A percentile compares a stretch with the other conserved stretches of the same genome.
These are phyloP conservation scores for Agrochola litura DNA, from an alignment of 2,888 invertebrate species.

Conservation along the genomic window DNA sequence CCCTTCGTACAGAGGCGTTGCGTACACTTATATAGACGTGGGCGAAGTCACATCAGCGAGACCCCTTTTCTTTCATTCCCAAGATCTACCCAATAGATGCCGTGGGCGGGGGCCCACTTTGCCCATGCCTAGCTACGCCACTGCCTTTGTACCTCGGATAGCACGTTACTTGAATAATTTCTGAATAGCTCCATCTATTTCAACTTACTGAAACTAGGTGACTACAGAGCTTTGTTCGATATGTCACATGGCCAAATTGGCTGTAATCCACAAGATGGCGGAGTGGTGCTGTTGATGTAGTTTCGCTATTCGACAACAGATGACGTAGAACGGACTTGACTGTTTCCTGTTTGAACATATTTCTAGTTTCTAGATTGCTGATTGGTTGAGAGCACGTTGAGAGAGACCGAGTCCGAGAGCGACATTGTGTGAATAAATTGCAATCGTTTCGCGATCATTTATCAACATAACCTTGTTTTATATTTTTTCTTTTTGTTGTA, in stretches of 20 bases:
- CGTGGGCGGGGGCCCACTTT: no score
- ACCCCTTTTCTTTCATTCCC: no score
- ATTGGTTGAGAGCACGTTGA: not conserved
- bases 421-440: not conserved
- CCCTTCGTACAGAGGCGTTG: no score
- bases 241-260: not conserved
- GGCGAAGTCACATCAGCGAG: no score
- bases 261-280: slow-evolving; percentile 43
- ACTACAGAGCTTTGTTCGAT: not conserved
- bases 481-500: not conserved
- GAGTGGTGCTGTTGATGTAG: slow-evolving; percentile 5
- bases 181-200: slow-evolving; percentile 34
- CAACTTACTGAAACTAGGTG: not conserved
- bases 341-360: slow-evolving; percentile 27
- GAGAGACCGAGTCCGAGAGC: not conserved
- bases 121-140: no score
- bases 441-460: not conserved
- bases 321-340: not conserved
- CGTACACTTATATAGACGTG: no score
- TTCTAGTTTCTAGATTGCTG: not conserved
- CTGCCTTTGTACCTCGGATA: not conserved
- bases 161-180: not conserved
- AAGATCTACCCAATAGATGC: no score
- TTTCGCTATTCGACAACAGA: slow-evolving; percentile 53
- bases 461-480: slow-evolving; percentile 17